Percentiles rank a stretch among this genome's conserved stretches.
phyloP scores from a whole-genome alignment of 1,140 invertebrate species.

The Spodoptera litura region DNA sequence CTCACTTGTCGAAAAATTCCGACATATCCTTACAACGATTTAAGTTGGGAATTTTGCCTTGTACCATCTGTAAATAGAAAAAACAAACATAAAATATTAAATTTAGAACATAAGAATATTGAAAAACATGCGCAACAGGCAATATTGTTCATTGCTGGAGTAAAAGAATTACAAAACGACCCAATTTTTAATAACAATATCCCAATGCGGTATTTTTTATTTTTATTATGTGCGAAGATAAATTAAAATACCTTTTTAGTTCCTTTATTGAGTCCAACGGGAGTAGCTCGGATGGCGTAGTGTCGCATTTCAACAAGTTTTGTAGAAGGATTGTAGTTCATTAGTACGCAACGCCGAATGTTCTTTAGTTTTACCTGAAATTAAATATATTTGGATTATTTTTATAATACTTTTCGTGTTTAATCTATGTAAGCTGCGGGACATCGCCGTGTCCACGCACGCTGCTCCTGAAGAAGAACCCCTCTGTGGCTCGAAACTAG shows the following conservation, averaged over 20 bases:
- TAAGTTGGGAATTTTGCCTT: conserved; percentile 96
- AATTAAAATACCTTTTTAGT: conserved; percentile 91
- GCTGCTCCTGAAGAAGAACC: no score
- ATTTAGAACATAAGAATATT: no score
- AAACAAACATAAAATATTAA: not conserved
- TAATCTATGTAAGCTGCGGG: no score
- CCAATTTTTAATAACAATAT: not conserved
- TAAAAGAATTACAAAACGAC: no score
- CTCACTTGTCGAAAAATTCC: conserved; percentile 95
- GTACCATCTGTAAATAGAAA: conserved; percentile 88
- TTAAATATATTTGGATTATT: not conserved
- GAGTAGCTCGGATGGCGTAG: conserved; percentile 94
- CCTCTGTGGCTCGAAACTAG: no score
- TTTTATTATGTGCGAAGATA: no score
- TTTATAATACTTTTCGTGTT: no score
- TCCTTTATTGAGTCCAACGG: conserved; percentile 95
- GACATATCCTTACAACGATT: conserved; percentile 94
- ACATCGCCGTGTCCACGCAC: no score
- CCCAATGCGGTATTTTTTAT: not conserved
- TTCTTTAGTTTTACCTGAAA: conserved; percentile 94
- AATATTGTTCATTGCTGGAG: no score
- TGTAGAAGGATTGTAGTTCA: conserved; percentile 96
- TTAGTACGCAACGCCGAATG: conserved; percentile 95
- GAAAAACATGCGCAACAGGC: no score
- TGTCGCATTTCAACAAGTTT: conserved; percentile 97